phyloP scores from a whole-genome alignment of 2,113 vertebrate genomes.

The Cephalophus harveyi region DNA sequence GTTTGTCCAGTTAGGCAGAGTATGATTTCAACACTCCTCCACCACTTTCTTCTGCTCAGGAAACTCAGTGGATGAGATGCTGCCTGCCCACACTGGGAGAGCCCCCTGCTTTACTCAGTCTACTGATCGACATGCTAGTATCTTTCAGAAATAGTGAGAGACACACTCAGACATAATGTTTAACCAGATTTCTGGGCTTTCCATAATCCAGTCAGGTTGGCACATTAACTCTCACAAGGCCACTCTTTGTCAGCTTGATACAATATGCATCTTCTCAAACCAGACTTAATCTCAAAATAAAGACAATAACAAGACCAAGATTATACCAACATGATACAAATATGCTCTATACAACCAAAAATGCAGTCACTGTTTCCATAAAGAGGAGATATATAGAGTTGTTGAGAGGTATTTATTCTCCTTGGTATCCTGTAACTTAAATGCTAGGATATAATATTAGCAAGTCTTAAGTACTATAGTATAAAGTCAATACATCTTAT shows the following conservation, averaged over 20 bases:
- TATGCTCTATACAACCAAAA: background rate
- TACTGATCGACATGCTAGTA: background rate
- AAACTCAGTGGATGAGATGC: background rate
- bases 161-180: background rate
- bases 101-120: background rate
- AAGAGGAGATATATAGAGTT: background rate
- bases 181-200: background rate
- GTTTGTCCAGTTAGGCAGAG: background rate
- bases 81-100: background rate
- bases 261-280: background rate
- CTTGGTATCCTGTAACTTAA: background rate
- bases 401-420: background rate
- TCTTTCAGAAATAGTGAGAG: background rate
- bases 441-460: background rate
- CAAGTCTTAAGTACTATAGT: background rate
- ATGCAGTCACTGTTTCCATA: background rate
- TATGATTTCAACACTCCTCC: background rate
- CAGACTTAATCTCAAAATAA: background rate
- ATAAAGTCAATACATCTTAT: background rate
- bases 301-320: background rate
- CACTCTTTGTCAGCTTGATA: background rate
- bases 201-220: background rate
- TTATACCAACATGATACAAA: background rate
- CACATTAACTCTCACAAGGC: background rate
- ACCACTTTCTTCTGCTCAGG: background rate